phyloP scores from a whole-genome alignment of 2,113 vertebrate genomes.

The Passer domesticus region DNA sequence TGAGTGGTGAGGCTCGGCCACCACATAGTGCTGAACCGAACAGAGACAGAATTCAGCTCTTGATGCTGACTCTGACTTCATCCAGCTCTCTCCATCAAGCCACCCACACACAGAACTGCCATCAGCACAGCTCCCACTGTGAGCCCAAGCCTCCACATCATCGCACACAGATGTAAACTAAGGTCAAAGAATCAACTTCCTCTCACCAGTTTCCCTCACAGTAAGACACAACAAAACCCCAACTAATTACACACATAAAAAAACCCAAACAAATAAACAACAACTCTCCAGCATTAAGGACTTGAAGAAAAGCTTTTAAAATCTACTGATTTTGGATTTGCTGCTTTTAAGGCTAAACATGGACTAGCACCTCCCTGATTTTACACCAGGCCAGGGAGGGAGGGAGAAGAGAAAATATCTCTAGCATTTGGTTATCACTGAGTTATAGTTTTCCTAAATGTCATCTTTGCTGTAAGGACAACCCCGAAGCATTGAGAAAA shows the following conservation, averaged over 20 bases:
- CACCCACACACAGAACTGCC: accelerated
- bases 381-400: neutral
- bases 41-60: neutral
- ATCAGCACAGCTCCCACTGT: neutral
- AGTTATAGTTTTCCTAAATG: neutral
- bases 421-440: neutral
- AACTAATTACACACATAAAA: neutral
- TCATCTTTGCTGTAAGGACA: neutral
- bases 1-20: neutral
- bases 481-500: neutral
- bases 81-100: neutral
- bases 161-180: neutral
- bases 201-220: neutral
- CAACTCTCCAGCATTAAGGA: too few relatives aligned
- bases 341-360: neutral
- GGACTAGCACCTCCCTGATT: neutral
- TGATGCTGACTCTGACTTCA: neutral
- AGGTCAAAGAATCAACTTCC: neutral
- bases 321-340: neutral
- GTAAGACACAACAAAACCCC: neutral
- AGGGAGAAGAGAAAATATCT: neutral
- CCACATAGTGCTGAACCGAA: neutral
- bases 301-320: neutral
- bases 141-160: neutral
- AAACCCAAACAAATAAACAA: neutral